Evolutionary conservation across 1,140 invertebrate species (phyloP).

Genomic region (Rhyacophila brunnea): DNA sequence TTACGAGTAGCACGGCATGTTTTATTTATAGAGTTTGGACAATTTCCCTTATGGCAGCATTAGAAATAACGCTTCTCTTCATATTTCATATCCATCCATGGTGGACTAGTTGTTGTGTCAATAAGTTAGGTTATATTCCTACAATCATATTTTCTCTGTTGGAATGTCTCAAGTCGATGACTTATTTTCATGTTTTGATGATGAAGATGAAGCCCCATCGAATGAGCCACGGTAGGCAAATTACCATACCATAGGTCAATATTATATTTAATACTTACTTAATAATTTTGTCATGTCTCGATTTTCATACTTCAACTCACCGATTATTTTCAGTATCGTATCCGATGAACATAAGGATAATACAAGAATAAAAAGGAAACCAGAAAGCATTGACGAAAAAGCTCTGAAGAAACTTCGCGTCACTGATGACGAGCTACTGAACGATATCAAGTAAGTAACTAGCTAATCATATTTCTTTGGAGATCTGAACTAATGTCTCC

Average conservation of each 20-base stretch:
- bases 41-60: no score
- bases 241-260: no score
- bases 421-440: constrained; percentile 17
- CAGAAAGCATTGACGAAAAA: constrained; percentile 13
- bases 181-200: constrained; percentile 32
- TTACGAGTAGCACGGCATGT: no score
- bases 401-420: constrained; percentile 24
- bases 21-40: no score
- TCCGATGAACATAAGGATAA: not conserved
- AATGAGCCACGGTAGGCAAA: not conserved
- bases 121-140: no score
- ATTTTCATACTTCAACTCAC: not conserved
- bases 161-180: constrained; percentile 26
- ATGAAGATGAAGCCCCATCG: constrained; percentile 9
- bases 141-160: no score
- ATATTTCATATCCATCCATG: no score
- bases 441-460: constrained; percentile 29
- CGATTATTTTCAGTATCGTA: not conserved
- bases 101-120: no score
- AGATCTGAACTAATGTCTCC: no score
- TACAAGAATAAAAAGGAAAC: not conserved
- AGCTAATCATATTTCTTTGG: no score
- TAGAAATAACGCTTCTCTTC: no score
- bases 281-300: not conserved
- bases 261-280: no score